Conservation (phyloP, 2,797 vertebrate genomes). For the Micromesistius poutassou region DNA sequence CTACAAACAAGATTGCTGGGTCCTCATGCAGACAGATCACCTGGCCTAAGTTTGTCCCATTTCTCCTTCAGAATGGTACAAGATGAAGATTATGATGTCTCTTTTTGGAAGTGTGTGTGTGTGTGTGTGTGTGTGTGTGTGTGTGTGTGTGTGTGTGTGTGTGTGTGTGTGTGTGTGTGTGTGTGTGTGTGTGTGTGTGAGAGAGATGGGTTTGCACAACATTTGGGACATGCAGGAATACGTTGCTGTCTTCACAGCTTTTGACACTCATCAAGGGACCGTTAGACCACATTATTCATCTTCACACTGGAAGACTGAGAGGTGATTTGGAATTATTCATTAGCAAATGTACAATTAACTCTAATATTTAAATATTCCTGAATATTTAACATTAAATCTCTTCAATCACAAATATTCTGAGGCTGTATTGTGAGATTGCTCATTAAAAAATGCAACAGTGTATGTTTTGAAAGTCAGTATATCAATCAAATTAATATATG, state of each 20-base stretch:
- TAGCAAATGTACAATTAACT: background rate
- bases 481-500: slow-evolving; percentile 1
- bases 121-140: background rate
- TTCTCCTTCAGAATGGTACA: background rate
- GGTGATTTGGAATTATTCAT: background rate
- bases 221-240: background rate
- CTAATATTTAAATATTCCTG: background rate
- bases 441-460: background rate
- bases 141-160: background rate
- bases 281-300: background rate
- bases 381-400: background rate
- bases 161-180: background rate
- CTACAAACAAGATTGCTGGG: no score
- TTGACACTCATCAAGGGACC: background rate
- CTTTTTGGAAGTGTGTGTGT: background rate
- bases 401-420: background rate
- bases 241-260: background rate
- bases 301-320: background rate
- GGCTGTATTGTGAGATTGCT: background rate
- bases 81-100: background rate
- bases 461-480: background rate
- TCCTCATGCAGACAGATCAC: background rate
- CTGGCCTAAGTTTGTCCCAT: background rate
- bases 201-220: background rate
- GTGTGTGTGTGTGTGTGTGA: background rate